These are phyloP conservation scores for Tipula lateralis DNA, from an alignment of 2,888 invertebrate genomes.

Conservation along the genomic window DNA sequence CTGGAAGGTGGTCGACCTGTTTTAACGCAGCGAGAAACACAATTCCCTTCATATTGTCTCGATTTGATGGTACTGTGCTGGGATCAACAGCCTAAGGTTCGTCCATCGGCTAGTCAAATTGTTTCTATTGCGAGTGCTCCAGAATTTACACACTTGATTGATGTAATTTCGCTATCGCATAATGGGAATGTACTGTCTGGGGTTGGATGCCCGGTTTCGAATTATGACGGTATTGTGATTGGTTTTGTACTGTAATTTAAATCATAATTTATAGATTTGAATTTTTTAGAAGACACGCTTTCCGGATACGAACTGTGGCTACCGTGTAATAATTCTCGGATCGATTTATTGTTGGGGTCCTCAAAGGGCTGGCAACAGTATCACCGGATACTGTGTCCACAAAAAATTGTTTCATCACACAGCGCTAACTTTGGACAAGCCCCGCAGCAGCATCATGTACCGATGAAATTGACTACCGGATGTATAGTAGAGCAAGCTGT, in stretches of 20 bases:
- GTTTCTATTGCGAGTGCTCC: constrained; percentile 89
- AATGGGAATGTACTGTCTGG: constrained; percentile 62
- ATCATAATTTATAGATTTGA: constrained; percentile 26
- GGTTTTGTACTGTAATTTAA: background rate
- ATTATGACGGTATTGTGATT: constrained; percentile 54
- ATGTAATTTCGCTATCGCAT: constrained; percentile 69
- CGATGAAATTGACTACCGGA: constrained; percentile 60
- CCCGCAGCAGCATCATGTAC: background rate
- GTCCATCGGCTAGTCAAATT: constrained; percentile 92
- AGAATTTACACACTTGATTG: constrained; percentile 84
- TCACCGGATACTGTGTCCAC: constrained; percentile 47
- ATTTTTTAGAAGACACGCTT: constrained; percentile 50
- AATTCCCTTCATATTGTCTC: constrained; percentile 80
- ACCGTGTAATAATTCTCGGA: constrained; percentile 61
- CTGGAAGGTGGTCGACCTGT: constrained; percentile 91
- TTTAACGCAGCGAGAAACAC: constrained; percentile 74
- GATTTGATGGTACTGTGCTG: constrained; percentile 96
- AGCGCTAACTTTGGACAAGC: background rate
- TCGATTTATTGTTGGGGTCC: constrained; percentile 57
- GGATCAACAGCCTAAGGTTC: constrained; percentile 76
- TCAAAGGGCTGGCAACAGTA: constrained; percentile 60
- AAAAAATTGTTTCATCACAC: background rate
- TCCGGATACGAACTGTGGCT: constrained; percentile 70
- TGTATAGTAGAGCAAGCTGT: constrained; percentile 71
- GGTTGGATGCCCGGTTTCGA: constrained; percentile 50